Evolutionary conservation across 2,888 invertebrate species (phyloP).

Genomic region (Phengaris arion): DNA sequence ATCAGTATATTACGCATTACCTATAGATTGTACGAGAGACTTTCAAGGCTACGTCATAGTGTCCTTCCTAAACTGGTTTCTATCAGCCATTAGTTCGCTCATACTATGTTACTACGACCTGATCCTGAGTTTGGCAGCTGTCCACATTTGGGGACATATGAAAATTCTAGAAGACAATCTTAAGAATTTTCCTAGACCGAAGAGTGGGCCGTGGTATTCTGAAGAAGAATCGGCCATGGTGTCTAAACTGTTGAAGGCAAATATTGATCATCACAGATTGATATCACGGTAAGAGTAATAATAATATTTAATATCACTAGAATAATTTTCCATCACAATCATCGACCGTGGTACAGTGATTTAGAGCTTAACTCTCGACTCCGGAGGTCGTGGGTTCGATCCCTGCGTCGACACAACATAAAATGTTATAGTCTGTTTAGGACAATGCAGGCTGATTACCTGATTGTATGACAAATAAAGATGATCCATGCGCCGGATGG

Average conservation of each 20-base stretch:
- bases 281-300: constrained; percentile 34
- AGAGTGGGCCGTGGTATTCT: constrained; percentile 26
- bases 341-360: too few relatives aligned
- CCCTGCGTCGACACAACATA: too few relatives aligned
- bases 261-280: constrained; percentile 37
- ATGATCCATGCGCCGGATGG: too few relatives aligned
- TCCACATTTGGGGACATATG: constrained; percentile 38
- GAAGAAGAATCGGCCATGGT: constrained; percentile 31
- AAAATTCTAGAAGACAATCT: constrained; percentile 36
- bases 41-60: constrained; percentile 30
- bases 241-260: constrained; percentile 31
- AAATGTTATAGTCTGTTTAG: too few relatives aligned
- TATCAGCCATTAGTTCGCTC: constrained; percentile 26
- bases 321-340: too few relatives aligned
- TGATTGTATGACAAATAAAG: too few relatives aligned
- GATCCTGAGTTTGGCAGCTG: constrained; percentile 29
- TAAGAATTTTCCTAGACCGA: constrained; percentile 32
- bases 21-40: constrained; percentile 28
- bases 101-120: constrained; percentile 32
- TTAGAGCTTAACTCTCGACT: too few relatives aligned
- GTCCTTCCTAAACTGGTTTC: constrained; percentile 9
- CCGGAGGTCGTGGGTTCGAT: too few relatives aligned
- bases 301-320: too few relatives aligned
- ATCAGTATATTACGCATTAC: constrained; percentile 32
- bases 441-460: too few relatives aligned